phyloP scores from a whole-genome alignment of 2,888 invertebrate species.

The Chesias legatella region DNA sequence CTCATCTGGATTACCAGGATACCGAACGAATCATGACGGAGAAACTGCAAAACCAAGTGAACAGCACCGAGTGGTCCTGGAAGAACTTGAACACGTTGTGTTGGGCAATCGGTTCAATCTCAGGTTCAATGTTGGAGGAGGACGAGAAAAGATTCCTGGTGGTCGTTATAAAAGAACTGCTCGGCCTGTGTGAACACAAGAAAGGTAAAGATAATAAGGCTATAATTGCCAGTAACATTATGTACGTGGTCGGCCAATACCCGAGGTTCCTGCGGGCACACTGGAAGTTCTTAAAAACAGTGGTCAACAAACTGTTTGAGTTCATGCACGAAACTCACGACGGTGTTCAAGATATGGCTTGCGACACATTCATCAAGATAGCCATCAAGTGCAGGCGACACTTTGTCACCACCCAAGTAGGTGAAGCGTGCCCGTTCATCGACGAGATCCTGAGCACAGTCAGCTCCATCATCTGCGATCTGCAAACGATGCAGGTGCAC shows the following conservation, averaged over 20 bases:
- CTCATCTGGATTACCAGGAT: constrained; percentile 98
- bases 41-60: constrained; percentile 98
- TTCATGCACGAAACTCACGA: constrained; percentile 99
- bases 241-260: constrained; percentile 99
- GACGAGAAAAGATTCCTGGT: constrained; percentile 99
- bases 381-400: constrained; percentile 98
- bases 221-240: constrained; percentile 99
- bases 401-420: constrained; percentile 97
- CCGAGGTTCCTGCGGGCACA: constrained; percentile 99
- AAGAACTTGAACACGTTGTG: constrained; percentile 99
- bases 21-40: constrained; percentile 99
- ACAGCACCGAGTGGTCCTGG: constrained; percentile 99
- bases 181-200: constrained; percentile 98
- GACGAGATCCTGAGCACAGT: constrained; percentile 98
- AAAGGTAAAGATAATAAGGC: constrained; percentile 99
- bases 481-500: constrained; percentile 98
- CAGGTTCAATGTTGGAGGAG: constrained; percentile 99
- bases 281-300: constrained; percentile 99
- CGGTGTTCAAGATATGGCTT: constrained; percentile 99
- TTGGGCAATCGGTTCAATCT: constrained; percentile 99
- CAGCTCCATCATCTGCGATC: constrained; percentile 98
- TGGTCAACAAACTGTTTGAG: constrained; percentile 99
- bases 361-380: constrained; percentile 99
- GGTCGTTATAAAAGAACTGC: constrained; percentile 97
- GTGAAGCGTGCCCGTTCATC: constrained; percentile 98